Conservation (phyloP, 2,113 vertebrate species). For the Upupa epops region DNA sequence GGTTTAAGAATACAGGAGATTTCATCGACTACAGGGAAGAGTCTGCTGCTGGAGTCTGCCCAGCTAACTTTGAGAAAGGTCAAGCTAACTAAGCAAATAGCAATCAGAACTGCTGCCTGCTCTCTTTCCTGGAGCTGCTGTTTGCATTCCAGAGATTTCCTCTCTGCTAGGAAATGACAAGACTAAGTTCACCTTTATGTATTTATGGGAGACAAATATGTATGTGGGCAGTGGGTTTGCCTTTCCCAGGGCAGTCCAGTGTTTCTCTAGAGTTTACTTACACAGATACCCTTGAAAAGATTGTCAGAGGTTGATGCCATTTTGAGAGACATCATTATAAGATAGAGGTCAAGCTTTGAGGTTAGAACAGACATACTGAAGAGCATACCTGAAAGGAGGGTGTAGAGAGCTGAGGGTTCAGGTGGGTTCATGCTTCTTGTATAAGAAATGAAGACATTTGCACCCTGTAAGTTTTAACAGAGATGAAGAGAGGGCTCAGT, state of each 20-base stretch:
- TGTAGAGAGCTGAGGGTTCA: too few relatives aligned
- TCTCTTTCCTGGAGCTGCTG: neutral
- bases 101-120: neutral
- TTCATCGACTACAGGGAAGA: neutral
- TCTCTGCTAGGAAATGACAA: neutral
- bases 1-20: neutral
- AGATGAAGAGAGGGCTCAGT: neutral
- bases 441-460: neutral
- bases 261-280: neutral
- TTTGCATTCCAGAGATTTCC: neutral
- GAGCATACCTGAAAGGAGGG: neutral
- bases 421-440: neutral
- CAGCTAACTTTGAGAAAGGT: neutral
- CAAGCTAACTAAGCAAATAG: neutral
- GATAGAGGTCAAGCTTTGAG: neutral
- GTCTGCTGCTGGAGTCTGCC: neutral
- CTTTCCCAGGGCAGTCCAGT: neutral
- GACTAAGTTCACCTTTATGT: neutral
- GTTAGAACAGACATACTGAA: neutral
- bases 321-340: neutral
- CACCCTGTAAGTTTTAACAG: neutral
- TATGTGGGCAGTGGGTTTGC: neutral
- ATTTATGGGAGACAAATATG: neutral
- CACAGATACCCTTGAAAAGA: neutral
- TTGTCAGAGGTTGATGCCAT: neutral